These are phyloP conservation scores for Caradrina clavipalpis DNA, from an alignment of 2,888 invertebrate genomes.

Conservation along the genomic window DNA sequence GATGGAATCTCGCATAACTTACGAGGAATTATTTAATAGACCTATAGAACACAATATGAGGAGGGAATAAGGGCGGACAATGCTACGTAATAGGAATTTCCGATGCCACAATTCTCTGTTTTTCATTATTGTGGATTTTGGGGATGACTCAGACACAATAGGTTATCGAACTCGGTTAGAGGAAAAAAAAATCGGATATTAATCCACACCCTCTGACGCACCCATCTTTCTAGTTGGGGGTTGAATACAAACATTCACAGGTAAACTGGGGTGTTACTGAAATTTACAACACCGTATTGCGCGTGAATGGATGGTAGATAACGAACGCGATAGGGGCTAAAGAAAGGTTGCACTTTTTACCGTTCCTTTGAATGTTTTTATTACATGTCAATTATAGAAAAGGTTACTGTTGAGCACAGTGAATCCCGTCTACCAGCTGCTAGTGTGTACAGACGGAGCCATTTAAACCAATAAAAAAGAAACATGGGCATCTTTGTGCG, in stretches of 20 bases:
- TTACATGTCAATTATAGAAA: constrained; percentile 19
- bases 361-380: constrained; percentile 24
- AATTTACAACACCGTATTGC: constrained; percentile 50
- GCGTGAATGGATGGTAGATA: constrained; percentile 37
- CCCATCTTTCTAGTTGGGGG: constrained; percentile 57
- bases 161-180: constrained; percentile 69
- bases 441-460: background rate
- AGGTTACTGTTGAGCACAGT: constrained; percentile 31
- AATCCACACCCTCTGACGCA: constrained; percentile 62
- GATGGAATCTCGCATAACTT: constrained; percentile 22
- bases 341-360: constrained; percentile 42
- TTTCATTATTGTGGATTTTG: constrained; percentile 68
- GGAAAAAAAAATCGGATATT: constrained; percentile 59
- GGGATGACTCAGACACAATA: constrained; percentile 68
- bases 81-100: constrained; percentile 60
- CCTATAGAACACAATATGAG: constrained; percentile 27
- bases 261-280: constrained; percentile 61
- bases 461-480: constrained; percentile 9
- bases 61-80: constrained; percentile 38
- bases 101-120: constrained; percentile 53
- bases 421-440: constrained; percentile 40
- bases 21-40: constrained; percentile 41
- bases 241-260: constrained; percentile 58
- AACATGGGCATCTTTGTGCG: background rate
- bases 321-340: constrained; percentile 21